Percentiles rank a stretch among this genome's conserved stretches.
phyloP scores from a whole-genome alignment of 2,888 invertebrate species.

The Nineta flava region DNA sequence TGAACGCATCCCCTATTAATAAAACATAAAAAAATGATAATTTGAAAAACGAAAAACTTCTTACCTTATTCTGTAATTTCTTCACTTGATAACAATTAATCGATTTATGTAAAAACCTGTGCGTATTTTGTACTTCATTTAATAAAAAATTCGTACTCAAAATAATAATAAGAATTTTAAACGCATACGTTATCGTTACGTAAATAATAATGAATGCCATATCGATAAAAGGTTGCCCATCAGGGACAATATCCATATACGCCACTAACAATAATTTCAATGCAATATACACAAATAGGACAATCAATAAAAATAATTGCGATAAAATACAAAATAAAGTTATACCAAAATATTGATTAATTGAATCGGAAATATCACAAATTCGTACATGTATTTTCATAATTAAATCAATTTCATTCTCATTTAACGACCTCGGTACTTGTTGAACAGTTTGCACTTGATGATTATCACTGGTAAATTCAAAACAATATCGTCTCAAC shows the following conservation, averaged over 20 bases:
- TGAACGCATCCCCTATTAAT: too few species aligned
- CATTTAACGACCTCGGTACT: not conserved
- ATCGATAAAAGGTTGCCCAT: not conserved
- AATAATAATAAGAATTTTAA: not conserved
- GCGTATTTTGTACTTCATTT: not conserved
- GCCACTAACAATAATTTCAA: not conserved
- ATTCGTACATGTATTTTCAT: not conserved
- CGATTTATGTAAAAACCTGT: not conserved
- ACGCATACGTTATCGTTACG: not conserved
- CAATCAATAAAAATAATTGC: not conserved
- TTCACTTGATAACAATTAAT: not conserved
- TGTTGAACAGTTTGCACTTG: too few species aligned
- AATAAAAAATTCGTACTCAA: not conserved
- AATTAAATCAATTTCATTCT: not conserved
- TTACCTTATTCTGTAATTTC: not conserved
- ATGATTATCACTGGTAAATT: not conserved
- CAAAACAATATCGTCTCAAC: not conserved
- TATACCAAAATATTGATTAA: not conserved
- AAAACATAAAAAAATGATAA: too few species aligned
- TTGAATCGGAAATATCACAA: not conserved
- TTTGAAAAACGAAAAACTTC: too few species aligned
- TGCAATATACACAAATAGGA: not conserved
- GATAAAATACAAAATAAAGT: not conserved
- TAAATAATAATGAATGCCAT: not conserved
- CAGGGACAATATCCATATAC: too few species aligned